Evolutionary conservation across 2,888 invertebrate species (phyloP).

Genomic region (Papilio protenor): DNA sequence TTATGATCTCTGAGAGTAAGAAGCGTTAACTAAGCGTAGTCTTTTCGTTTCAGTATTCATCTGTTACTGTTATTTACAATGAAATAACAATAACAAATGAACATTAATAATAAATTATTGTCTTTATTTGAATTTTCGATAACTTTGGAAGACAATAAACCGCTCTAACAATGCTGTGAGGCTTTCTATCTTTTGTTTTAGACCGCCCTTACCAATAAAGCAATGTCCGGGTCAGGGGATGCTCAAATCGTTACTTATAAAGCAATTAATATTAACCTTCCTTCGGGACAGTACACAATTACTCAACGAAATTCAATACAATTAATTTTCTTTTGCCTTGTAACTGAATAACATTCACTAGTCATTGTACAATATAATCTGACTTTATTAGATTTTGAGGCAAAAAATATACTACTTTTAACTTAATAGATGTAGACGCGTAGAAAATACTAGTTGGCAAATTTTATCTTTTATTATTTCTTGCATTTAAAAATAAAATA

Average conservation of each 20-base stretch:
- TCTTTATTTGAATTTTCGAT: slow-evolving; percentile 25
- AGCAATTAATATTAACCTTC: slow-evolving; percentile 42
- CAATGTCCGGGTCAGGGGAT: slow-evolving; percentile 34
- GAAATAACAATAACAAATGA: background rate
- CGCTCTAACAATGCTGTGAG: slow-evolving; percentile 32
- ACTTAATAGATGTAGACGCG: background rate
- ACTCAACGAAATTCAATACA: slow-evolving; percentile 36
- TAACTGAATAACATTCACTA: slow-evolving; percentile 8
- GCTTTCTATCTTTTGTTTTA: slow-evolving; percentile 35
- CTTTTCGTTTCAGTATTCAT: too few species aligned
- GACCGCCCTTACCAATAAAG: slow-evolving; percentile 38
- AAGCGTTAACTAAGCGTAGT: too few species aligned
- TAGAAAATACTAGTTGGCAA: background rate
- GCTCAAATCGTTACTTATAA: slow-evolving; percentile 39
- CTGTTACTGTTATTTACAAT: background rate
- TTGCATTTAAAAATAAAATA: too few species aligned
- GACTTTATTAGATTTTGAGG: background rate
- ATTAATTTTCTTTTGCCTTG: slow-evolving; percentile 14
- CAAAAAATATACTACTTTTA: background rate
- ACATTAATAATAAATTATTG: slow-evolving; percentile 23
- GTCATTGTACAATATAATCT: background rate
- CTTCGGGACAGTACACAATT: slow-evolving; percentile 36
- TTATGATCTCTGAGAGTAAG: too few species aligned
- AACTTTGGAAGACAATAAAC: slow-evolving; percentile 31
- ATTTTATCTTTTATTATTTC: background rate